Percentiles rank a stretch among this genome's conserved stretches.
phyloP scores from a whole-genome alignment of 2,113 vertebrate genomes.

The Lipophrys pholis region DNA sequence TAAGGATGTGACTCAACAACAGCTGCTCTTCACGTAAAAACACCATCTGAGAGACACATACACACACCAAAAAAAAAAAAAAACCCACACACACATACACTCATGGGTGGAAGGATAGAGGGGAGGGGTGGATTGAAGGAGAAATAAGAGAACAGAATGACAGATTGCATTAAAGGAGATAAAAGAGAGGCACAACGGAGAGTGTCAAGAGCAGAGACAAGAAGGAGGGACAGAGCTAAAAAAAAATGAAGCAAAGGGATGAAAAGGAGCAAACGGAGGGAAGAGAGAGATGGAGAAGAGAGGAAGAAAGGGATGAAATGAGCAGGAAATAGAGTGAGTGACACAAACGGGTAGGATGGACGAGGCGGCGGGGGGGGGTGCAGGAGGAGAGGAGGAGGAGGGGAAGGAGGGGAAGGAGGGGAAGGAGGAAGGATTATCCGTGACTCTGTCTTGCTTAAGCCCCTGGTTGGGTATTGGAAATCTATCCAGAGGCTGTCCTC shows the following conservation, averaged over 20 bases:
- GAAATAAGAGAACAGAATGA: constrained; percentile 4
- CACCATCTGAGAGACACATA: constrained; percentile 35
- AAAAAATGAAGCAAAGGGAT: too few relatives aligned
- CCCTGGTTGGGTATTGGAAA: constrained; percentile 73
- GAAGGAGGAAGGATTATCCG: constrained; percentile 67
- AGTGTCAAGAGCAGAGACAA: not conserved
- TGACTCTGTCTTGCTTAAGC: constrained; percentile 75
- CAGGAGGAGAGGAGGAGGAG: constrained; percentile 9
- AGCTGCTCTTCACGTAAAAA: constrained; percentile 57
- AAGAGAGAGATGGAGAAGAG: constrained; percentile 18
- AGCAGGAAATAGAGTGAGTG: constrained; percentile 10
- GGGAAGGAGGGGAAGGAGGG: constrained; percentile 24
- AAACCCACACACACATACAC: not conserved
- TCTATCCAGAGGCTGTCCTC: constrained; percentile 74
- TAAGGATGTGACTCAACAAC: constrained; percentile 61
- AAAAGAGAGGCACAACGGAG: constrained; percentile 7
- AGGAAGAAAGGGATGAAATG: constrained; percentile 37
- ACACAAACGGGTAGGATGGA: constrained; percentile 1
- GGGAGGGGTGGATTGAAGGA: constrained; percentile 3
- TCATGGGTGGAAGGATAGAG: not conserved
- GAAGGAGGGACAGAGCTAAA: constrained; percentile 8
- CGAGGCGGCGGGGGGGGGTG: not conserved
- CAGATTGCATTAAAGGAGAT: constrained; percentile 26
- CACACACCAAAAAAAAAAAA: not conserved
- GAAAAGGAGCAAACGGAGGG: constrained; percentile 10